A percentile compares a stretch with the other conserved stretches of the same genome.
Conservation (phyloP, 2,797 vertebrate species). For the Sebastes vulpes region DNA sequence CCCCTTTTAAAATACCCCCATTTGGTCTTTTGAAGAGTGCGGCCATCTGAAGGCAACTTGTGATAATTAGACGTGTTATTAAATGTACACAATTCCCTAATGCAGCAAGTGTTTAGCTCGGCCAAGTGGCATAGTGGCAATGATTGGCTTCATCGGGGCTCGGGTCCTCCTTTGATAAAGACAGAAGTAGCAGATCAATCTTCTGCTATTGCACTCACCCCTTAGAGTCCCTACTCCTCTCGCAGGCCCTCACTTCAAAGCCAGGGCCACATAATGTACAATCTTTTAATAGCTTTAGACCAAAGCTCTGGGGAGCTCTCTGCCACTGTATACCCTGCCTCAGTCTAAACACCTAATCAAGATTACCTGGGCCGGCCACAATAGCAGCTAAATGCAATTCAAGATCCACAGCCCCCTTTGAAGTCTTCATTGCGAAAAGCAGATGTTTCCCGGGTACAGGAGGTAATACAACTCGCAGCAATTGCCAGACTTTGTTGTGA, state of each 20-base stretch:
- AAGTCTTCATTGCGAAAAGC: slow-evolving; percentile 96
- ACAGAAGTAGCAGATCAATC: slow-evolving; percentile 91
- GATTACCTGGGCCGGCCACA: slow-evolving; percentile 96
- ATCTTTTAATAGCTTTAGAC: slow-evolving; percentile 99
- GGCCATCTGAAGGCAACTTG: slow-evolving; percentile 62
- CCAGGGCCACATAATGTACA: slow-evolving; percentile 99
- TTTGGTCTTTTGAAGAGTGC: slow-evolving; percentile 72
- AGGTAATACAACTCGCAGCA: slow-evolving; percentile 96
- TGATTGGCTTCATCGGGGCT: slow-evolving; percentile 86
- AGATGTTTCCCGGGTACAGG: slow-evolving; percentile 94
- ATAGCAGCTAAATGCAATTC: slow-evolving; percentile 99
- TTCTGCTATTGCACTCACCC: slow-evolving; percentile 94
- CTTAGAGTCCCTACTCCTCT: slow-evolving; percentile 91
- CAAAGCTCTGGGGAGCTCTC: slow-evolving; percentile 94
- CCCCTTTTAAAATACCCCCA: slow-evolving; percentile 64
- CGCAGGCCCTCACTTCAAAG: slow-evolving; percentile 99
- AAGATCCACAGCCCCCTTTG: slow-evolving; percentile 95
- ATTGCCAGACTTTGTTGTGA: slow-evolving; percentile 99
- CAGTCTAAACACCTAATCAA: slow-evolving; percentile 99
- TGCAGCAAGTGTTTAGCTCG: slow-evolving; percentile 87
- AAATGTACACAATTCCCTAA: slow-evolving; percentile 86
- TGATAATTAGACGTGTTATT: slow-evolving; percentile 84
- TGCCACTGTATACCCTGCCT: slow-evolving; percentile 95
- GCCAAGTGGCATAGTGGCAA: slow-evolving; percentile 83
- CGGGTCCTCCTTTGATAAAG: slow-evolving; percentile 91